These are phyloP conservation scores for Holothuria leucospilota DNA, from an alignment of 53 echinoderm and acorn worm genomes.

Conservation along the genomic window DNA sequence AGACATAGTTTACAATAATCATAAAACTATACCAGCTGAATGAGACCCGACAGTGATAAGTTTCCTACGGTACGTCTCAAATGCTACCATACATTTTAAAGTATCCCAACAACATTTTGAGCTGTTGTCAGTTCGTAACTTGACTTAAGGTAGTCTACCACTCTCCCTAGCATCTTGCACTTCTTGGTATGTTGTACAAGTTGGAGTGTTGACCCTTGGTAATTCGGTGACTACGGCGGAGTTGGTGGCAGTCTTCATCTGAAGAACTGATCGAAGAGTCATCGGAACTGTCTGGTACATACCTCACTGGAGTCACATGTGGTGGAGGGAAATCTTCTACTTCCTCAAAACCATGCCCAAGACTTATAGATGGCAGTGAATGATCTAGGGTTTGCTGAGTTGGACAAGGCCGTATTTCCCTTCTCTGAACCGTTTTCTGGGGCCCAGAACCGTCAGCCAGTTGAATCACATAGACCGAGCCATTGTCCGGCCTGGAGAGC, in stretches of 20 bases:
- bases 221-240: neutral
- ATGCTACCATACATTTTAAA: no score
- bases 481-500: neutral
- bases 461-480: slow-evolving; percentile 7
- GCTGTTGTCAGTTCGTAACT: no score
- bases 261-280: neutral
- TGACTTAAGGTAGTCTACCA: no score
- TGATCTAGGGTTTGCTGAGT: neutral
- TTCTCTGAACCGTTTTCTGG: slow-evolving; percentile 2
- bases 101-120: no score
- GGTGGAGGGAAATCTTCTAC: neutral
- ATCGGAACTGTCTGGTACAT: no score
- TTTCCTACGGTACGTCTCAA: no score
- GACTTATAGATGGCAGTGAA: neutral
- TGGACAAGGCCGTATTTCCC: slow-evolving; percentile 12
- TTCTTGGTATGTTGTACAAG: neutral
- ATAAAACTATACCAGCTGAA: no score
- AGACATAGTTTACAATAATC: no score
- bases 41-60: no score
- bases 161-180: neutral
- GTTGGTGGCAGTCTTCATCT: neutral
- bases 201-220: neutral
- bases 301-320: neutral
- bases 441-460: slow-evolving; percentile 18
- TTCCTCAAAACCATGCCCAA: neutral